These are phyloP conservation scores for Rhabdophis nuchalis DNA, from an alignment of 2,797 vertebrate genomes.

Conservation along the genomic window DNA sequence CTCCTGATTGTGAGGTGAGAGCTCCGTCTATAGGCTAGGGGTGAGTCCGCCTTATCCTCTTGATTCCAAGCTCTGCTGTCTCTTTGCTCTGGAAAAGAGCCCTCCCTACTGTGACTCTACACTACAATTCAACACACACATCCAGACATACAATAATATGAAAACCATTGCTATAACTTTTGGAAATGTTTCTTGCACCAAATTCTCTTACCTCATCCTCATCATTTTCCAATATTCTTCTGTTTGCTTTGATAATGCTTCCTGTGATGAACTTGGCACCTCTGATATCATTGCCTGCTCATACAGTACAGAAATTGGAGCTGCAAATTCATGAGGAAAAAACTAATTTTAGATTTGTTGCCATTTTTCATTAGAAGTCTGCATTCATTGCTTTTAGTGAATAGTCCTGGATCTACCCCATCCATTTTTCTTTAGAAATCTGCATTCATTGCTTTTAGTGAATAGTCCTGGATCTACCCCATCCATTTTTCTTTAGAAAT, in stretches of 20 bases:
- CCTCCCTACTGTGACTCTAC: neutral
- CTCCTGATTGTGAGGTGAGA: no score
- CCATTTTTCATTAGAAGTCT: neutral
- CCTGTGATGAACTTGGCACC: neutral
- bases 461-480: neutral
- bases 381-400: neutral
- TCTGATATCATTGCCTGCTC: constrained; percentile 60
- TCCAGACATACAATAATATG: neutral
- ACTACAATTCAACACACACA: neutral
- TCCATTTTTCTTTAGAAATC: no score
- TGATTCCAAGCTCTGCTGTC: neutral
- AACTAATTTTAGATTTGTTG: neutral
- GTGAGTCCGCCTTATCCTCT: neutral
- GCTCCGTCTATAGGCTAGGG: neutral
- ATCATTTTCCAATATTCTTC: constrained; percentile 42
- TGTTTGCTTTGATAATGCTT: neutral
- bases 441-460: neutral
- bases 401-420: neutral
- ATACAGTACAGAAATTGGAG: constrained; percentile 71
- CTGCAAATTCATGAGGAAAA: constrained; percentile 61
- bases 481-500: neutral
- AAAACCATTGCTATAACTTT: neutral
- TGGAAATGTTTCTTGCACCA: neutral
- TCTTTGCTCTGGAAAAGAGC: neutral
- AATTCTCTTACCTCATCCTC: constrained; percentile 67